Conservation (phyloP, 2,888 invertebrate genomes). For the Hydrotaea diabolus region DNA sequence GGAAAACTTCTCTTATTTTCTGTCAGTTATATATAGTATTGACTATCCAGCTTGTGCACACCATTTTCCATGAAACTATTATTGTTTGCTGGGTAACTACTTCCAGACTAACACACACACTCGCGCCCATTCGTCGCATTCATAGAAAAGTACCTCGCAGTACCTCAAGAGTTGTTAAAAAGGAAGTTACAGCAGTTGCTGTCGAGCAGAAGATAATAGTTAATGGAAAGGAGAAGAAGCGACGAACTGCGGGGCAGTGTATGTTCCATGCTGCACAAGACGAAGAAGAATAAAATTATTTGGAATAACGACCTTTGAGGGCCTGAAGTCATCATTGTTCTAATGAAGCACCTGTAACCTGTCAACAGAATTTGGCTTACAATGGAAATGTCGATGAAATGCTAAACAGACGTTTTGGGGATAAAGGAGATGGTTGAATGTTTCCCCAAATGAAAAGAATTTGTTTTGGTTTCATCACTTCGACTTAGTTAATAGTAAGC, state of each 20-base stretch:
- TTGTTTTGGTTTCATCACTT: too few species aligned
- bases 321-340: conserved; percentile 9
- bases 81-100: background rate
- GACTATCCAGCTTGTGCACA: too few species aligned
- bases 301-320: conserved; percentile 39
- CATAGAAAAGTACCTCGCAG: background rate
- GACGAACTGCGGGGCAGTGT: background rate
- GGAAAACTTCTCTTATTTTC: too few species aligned
- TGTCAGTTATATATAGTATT: too few species aligned
- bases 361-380: conserved; percentile 4
- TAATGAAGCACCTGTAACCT: conserved; percentile 33
- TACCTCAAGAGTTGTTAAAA: conserved; percentile 22
- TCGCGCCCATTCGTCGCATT: background rate
- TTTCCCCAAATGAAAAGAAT: too few species aligned
- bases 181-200: conserved; percentile 31
- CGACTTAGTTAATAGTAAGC: too few species aligned
- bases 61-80: too few species aligned
- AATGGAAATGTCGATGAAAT: conserved; percentile 33
- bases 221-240: conserved; percentile 27
- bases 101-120: background rate
- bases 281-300: conserved; percentile 11
- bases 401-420: too few species aligned
- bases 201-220: conserved; percentile 34
- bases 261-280: background rate
- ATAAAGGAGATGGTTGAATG: too few species aligned